Base-by-base conservation (phyloP, 2,113 vertebrate genomes). In the Boulengeromyrus knoepffleri region DNA sequence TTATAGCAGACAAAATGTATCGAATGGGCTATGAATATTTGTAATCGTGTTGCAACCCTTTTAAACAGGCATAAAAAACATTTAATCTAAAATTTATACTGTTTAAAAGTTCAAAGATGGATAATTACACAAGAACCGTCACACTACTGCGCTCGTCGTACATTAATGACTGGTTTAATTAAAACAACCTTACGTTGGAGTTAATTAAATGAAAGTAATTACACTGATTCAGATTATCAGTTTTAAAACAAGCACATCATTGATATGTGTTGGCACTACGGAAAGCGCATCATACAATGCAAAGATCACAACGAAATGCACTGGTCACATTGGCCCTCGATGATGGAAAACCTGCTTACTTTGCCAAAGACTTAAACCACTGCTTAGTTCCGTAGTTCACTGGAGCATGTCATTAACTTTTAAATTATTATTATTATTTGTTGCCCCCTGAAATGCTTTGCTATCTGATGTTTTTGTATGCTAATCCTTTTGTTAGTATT, bases 351-450 rank as follows among this genome's bases (percentile, higher is more conserved):
- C 53, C 49, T 46, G 50, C 74, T 50, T 89, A 24, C 27, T 50
- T 9, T n/a, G 49, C 77, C 89, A 58, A 56, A 83, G 21, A 47
- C 52, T 58, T 89, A 58, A 31, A 56, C 52, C 31, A 53, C 24
- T 50, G 36, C 50, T 62, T 5, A 31, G 80, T 85, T 47, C 45
- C 53, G 45, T 46, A 13, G 52, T 62, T 62, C 89, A 89, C 49
- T 27, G 80, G 80, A 85, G 52, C 89, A 47, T 58, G 83, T 89
- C 66, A 89, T 89, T 58, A 89, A 89, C 89, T 84, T 84, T 89
- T 84, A 80, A 80, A 80, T 89, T 53, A 21, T 84, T 89, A 24
- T 49, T 50, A 36, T 49, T 77, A 74, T 89, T 50, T 89, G 46
- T 53, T 80, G 62, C 2, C 66, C 42, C 24, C 66, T 13, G 42